Base-by-base conservation (phyloP, 1,140 invertebrate species). In the Diabrotica virgifera region DNA sequence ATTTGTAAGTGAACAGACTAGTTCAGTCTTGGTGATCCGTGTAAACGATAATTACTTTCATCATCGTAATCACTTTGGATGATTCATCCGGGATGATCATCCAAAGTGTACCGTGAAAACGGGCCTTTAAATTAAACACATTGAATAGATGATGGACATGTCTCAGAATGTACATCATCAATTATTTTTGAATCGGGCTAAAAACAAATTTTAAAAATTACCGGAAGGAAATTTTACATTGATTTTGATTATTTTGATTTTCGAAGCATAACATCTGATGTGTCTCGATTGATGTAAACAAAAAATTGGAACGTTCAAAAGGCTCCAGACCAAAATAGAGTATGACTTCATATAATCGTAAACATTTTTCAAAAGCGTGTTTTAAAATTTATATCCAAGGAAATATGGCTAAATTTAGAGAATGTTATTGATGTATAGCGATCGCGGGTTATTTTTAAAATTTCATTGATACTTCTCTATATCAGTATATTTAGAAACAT, bases 351-450 rank as follows among this genome's bases (percentile, higher is more conserved):
- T 46, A 24, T 24, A 24, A 24, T 24, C 24, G 24, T 24, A 24
- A 24, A 24, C 24, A 24, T 24, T 24, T 24, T 24, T 24, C 24
- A 24, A 24, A 46, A 46, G n/a, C 40, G n/a, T 8, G 8, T 46
- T 46, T 46, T 46, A n/a, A 46, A 46, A n/a, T 46, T 46, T 46
- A 46, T 46, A 10, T n/a, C 40, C 40, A 46, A 46, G 40, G 40
- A 46, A 46, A 46, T 46, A 46, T n/a, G n/a, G 40, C n/a, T 46
- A 46, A 46, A 46, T 10, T 46, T 46, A 46, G 24, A 24, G 24
- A 46, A 46, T n/a, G 40, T 46, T 46, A 46, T 46, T 46, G 40
- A 46, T n/a, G 40, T 3, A n/a, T 46, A 24, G 4, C 24, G 24
- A 24, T 24, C 4, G 24, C 24, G 24, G 24, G 24, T 24, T 24